These are phyloP conservation scores for Elachura formosa DNA, from an alignment of 2,113 vertebrate genomes.

Conservation along the genomic window DNA sequence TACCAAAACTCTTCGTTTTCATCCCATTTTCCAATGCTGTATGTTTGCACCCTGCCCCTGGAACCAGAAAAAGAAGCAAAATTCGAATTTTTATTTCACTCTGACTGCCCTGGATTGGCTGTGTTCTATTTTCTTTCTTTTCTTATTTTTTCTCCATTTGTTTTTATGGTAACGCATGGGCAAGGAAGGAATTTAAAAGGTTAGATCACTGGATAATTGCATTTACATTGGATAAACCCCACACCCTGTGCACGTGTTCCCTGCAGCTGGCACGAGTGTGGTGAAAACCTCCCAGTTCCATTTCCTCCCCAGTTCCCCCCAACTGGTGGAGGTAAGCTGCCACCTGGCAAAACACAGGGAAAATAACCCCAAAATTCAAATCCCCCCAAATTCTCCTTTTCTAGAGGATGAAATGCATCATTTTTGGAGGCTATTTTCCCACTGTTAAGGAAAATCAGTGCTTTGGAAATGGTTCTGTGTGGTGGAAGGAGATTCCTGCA, in stretches of 20 bases:
- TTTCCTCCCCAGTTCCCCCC: background rate
- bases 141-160: background rate
- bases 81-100: background rate
- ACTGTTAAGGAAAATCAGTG: background rate
- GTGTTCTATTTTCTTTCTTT: background rate
- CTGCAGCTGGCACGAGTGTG: rapidly evolving
- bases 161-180: background rate
- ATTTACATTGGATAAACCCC: background rate
- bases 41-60: background rate
- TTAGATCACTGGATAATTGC: background rate
- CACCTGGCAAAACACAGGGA: background rate
- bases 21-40: rapidly evolving
- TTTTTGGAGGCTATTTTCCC: background rate
- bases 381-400: background rate
- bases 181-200: background rate
- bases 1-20: rapidly evolving
- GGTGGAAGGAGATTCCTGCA: background rate
- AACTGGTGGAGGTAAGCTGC: background rate
- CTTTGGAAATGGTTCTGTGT: background rate
- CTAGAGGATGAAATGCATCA: rapidly evolving
- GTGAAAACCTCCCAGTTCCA: background rate
- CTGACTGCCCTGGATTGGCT: background rate
- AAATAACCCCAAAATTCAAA: background rate
- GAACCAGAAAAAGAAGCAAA: background rate
- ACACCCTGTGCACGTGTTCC: background rate